phyloP scores from a whole-genome alignment of 2,797 vertebrate species.

The Chelon labrosus region DNA sequence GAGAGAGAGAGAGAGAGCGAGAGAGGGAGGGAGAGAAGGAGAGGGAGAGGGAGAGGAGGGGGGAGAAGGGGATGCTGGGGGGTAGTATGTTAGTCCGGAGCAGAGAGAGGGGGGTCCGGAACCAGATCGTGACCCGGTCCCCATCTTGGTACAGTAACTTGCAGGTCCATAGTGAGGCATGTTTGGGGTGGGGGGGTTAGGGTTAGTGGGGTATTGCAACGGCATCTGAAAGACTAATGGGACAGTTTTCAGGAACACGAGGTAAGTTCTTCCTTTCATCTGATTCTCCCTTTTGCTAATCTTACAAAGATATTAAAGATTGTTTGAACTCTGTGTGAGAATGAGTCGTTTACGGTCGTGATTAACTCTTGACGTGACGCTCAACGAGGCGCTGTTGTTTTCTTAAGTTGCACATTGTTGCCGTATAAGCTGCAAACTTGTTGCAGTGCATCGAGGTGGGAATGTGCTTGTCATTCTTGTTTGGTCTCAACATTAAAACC shows the following conservation, averaged over 20 bases:
- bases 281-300: constrained; percentile 25
- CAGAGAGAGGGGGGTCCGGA: constrained; percentile 78
- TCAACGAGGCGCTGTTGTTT: constrained; percentile 37
- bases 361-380: constrained; percentile 34
- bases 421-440: constrained; percentile 17
- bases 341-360: constrained; percentile 45
- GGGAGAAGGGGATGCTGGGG: neutral
- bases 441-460: neutral
- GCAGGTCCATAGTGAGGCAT: constrained; percentile 77
- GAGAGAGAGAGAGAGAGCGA: neutral
- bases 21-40: neutral
- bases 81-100: constrained; percentile 33
- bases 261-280: constrained; percentile 64
- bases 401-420: constrained; percentile 23
- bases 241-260: constrained; percentile 49
- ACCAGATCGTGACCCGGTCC: constrained; percentile 93
- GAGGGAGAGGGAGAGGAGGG: neutral
- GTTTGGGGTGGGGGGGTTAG: neutral
- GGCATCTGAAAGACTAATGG: constrained; percentile 49
- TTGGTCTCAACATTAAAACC: constrained; percentile 3
- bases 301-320: constrained; percentile 59
- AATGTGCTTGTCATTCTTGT: neutral
- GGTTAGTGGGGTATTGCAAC: constrained; percentile 17
- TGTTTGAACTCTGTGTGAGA: constrained; percentile 63
- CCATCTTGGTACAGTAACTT: constrained; percentile 92